Evolutionary conservation across 2,797 vertebrate species (phyloP), one percentile per base, ranked within the genome.

Genomic region (Ctenosaura bakeri): DNA sequence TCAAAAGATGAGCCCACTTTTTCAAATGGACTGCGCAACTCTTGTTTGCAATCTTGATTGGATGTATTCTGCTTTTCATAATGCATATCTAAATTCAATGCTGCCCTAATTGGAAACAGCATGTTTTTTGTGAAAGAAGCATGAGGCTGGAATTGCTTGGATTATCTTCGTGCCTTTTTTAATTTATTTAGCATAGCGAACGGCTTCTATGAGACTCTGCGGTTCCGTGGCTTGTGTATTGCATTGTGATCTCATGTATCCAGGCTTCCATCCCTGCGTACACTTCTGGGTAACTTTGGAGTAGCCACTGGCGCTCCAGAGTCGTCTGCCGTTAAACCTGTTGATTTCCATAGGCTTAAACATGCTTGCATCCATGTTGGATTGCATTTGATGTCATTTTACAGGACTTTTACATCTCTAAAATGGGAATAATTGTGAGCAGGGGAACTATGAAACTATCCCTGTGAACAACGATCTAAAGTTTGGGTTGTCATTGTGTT

Each of bases 81-180:
- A 10, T 14, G 79, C 87, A 91, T 56, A 92, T 76, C 80, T 1
- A 71, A 46, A 80, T 88, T 91, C 59, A 66, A 73, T 85, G 76
- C 2, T 78, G 4, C 0, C 62, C 8, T 1, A 88, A 71, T 88
- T 84, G 73, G 80, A 69, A 91, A 91, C 59, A 56, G 52, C 9
- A 6, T 6, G 85, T 86, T 79, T 73, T 66, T 73, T 50, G 89
- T 0, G 5, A 92, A 83, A 93, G 93, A 78, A 84, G 89, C 87
- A 73, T 83, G 92, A 54, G 66, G 86, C 52, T 79, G 81, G 38
- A 35, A 80, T 83, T 42, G 74, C 62, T 54, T 10, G 20, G 80
- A 83, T 94, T 92, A 88, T 59, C 91, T 92, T 90, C 89, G 91
- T 86, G 86, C 92, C n/a, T 87, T 92, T 91, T 89, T 90, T 6